A percentile compares a stretch with the other conserved stretches of the same genome.
Conservation (phyloP, 1,140 invertebrate genomes). For the Halictus rubicundus region DNA sequence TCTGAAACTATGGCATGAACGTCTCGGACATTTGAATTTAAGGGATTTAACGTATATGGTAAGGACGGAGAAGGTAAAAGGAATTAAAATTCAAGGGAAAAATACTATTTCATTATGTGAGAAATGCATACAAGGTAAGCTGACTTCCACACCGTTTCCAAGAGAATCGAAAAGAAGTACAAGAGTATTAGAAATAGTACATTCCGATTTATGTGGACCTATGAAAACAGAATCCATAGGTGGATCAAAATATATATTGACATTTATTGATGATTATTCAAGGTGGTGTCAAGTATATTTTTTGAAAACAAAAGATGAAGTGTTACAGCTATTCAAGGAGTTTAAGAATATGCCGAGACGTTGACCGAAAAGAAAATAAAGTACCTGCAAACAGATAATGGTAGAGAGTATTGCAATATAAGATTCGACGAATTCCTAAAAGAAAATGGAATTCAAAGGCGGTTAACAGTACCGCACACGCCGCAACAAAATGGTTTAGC, state of each 20-base stretch:
- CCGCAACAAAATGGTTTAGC: slow-evolving; percentile 3
- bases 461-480: neutral
- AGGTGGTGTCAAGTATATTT: slow-evolving; percentile 68
- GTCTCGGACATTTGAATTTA: too few relatives aligned
- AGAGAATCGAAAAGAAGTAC: neutral
- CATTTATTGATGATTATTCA: slow-evolving; percentile 70
- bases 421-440: neutral
- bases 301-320: slow-evolving; percentile 69
- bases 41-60: too few relatives aligned
- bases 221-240: slow-evolving; percentile 55
- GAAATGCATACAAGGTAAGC: slow-evolving; percentile 14
- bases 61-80: too few relatives aligned
- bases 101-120: neutral
- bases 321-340: slow-evolving; percentile 63
- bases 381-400: too few relatives aligned
- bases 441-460: neutral
- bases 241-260: slow-evolving; percentile 67
- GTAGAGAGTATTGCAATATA: neutral
- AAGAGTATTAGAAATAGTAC: slow-evolving; percentile 57
- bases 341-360: slow-evolving; percentile 44
- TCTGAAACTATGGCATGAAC: too few relatives aligned
- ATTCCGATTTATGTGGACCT: slow-evolving; percentile 64
- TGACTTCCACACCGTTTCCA: neutral
- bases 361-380: too few relatives aligned
- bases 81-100: too few relatives aligned